phyloP scores from a whole-genome alignment of 2,113 vertebrate species.

The Calypte anna region DNA sequence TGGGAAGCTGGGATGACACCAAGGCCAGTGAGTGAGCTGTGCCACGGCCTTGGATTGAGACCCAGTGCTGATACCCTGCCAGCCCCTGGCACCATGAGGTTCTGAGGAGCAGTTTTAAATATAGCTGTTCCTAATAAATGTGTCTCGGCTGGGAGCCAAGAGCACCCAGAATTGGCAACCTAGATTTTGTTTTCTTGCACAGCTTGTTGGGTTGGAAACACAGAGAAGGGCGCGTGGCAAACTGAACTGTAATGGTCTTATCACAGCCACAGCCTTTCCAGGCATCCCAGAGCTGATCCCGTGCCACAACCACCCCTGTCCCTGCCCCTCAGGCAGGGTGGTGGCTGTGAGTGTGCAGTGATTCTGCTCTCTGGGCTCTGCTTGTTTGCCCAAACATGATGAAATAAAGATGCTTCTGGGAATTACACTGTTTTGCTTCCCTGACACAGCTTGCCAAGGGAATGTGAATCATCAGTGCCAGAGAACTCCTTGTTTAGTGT shows the following conservation, averaged over 20 bases:
- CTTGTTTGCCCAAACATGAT: neutral
- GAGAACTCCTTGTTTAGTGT: conserved; percentile 20
- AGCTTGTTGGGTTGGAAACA: conserved; percentile 22
- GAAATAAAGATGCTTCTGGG: conserved; percentile 26
- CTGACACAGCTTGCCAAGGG: conserved; percentile 28
- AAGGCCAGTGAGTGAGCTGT: neutral
- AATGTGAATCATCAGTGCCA: conserved; percentile 33
- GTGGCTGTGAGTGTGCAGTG: neutral
- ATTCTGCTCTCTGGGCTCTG: neutral
- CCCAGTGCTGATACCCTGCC: neutral
- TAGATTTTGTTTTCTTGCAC: conserved; percentile 20
- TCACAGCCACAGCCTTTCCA: neutral
- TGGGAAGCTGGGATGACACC: neutral
- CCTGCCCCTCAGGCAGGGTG: neutral
- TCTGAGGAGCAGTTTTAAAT: neutral
- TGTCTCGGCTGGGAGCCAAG: conserved; percentile 18
- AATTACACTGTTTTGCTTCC: neutral
- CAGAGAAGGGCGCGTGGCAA: neutral
- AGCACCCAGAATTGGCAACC: neutral
- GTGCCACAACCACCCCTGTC: no score
- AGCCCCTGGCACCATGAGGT: conserved; percentile 2
- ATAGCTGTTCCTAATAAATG: conserved; percentile 23
- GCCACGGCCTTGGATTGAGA: neutral
- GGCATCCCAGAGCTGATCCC: neutral
- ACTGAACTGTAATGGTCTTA: neutral